Conservation (phyloP, 2,113 vertebrate genomes). For the Regulus satrapa region DNA sequence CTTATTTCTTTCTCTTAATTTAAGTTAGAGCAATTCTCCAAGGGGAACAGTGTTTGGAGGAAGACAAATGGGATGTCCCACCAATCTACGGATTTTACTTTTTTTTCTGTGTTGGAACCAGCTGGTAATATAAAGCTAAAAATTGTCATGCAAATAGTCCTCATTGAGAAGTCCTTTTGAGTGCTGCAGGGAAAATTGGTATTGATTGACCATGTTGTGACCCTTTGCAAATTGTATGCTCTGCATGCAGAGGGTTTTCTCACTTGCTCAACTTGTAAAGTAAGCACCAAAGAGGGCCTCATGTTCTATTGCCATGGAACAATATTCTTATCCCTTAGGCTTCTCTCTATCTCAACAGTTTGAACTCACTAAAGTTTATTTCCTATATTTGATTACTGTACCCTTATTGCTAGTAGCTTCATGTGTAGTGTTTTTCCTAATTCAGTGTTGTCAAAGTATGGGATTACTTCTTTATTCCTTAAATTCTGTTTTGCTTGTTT, state of each 20-base stretch:
- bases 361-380: not conserved
- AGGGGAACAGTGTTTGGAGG: not conserved
- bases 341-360: not conserved
- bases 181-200: not conserved
- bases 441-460: not conserved
- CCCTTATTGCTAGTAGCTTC: not conserved
- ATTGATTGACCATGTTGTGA: slow-evolving; percentile 21
- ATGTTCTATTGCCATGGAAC: rapidly evolving
- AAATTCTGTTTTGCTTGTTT: not conserved
- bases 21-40: not conserved
- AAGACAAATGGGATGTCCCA: not conserved
- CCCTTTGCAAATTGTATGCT: not conserved
- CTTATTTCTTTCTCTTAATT: not conserved
- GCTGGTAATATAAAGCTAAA: not conserved
- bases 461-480: not conserved
- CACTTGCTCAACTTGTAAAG: not conserved
- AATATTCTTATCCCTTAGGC: not conserved
- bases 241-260: not conserved
- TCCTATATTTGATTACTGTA: not conserved
- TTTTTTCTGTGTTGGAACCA: not conserved
- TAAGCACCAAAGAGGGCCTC: not conserved
- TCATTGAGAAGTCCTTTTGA: not conserved
- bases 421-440: not conserved
- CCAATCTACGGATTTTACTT: not conserved
- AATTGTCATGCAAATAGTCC: not conserved